These are phyloP conservation scores for Pseudomyrmex pallidus DNA, from an alignment of 1,140 invertebrate genomes.

Conservation along the genomic window DNA sequence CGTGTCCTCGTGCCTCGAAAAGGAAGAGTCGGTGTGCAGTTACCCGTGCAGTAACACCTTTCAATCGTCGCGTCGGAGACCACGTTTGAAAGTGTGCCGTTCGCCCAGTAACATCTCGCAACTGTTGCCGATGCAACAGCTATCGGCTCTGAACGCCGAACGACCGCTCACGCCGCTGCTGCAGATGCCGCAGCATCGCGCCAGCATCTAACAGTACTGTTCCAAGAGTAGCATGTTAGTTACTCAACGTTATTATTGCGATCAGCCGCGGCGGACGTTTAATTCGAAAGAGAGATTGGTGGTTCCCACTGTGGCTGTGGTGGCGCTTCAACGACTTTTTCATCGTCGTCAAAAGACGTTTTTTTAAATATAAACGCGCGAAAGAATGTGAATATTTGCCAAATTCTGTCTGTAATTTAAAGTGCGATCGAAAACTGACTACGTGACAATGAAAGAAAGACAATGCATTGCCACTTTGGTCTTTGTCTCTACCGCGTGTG, in stretches of 20 bases:
- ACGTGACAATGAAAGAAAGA: too few relatives aligned
- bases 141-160: conserved; percentile 84
- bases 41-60: conserved; percentile 91
- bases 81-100: conserved; percentile 89
- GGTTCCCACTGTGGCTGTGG: too few relatives aligned
- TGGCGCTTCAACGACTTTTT: too few relatives aligned
- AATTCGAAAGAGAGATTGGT: conserved; percentile 67
- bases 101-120: conserved; percentile 91
- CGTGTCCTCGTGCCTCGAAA: conserved; percentile 87
- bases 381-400: too few relatives aligned
- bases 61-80: conserved; percentile 87
- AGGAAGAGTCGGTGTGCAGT: conserved; percentile 92
- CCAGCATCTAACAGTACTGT: conserved; percentile 86
- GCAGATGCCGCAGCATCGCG: conserved; percentile 86
- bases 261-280: conserved; percentile 79
- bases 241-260: conserved; percentile 66
- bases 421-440: too few relatives aligned
- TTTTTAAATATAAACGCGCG: too few relatives aligned
- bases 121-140: conserved; percentile 88
- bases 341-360: too few relatives aligned
- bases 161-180: conserved; percentile 82
- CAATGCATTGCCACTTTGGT: too few relatives aligned
- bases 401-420: too few relatives aligned
- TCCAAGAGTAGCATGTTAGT: conserved; percentile 73
- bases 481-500: too few relatives aligned